phyloP scores from a whole-genome alignment of 2,888 invertebrate species.

The Ochropacha duplaris region DNA sequence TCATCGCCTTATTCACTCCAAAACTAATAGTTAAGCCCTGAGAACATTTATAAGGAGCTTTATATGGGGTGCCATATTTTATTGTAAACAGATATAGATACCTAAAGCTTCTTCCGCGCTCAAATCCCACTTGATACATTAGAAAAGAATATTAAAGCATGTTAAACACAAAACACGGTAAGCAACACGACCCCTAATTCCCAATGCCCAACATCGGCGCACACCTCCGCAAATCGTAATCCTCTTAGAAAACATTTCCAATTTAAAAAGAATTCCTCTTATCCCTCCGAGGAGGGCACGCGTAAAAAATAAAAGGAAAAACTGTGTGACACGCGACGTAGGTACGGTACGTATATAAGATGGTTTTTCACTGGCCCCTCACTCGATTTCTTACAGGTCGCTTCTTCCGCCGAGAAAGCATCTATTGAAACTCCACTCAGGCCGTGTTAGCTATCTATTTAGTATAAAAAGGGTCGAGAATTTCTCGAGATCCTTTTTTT shows the following conservation, averaged over 20 bases:
- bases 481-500: conserved; percentile 79
- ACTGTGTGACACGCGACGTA: conserved; percentile 69
- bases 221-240: conserved; percentile 82
- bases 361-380: conserved; percentile 63
- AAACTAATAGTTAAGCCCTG: too few relatives aligned
- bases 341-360: conserved; percentile 51
- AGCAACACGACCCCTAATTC: conserved; percentile 66
- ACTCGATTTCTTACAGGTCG: conserved; percentile 80
- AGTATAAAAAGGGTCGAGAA: conserved; percentile 83
- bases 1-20: too few relatives aligned
- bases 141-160: conserved; percentile 51
- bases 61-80: too few relatives aligned
- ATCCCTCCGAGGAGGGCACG: conserved; percentile 77
- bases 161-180: conserved; percentile 63
- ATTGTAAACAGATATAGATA: background rate
- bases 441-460: conserved; percentile 83
- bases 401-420: conserved; percentile 80
- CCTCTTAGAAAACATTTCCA: conserved; percentile 84
- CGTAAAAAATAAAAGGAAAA: conserved; percentile 82
- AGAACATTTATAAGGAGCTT: too few relatives aligned
- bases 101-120: conserved; percentile 5
- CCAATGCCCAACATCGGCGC: conserved; percentile 57
- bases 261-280: conserved; percentile 83
- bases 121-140: conserved; percentile 43
- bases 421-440: conserved; percentile 83